phyloP scores from a whole-genome alignment of 2,797 vertebrate species.

The Catostomus latipinnis region DNA sequence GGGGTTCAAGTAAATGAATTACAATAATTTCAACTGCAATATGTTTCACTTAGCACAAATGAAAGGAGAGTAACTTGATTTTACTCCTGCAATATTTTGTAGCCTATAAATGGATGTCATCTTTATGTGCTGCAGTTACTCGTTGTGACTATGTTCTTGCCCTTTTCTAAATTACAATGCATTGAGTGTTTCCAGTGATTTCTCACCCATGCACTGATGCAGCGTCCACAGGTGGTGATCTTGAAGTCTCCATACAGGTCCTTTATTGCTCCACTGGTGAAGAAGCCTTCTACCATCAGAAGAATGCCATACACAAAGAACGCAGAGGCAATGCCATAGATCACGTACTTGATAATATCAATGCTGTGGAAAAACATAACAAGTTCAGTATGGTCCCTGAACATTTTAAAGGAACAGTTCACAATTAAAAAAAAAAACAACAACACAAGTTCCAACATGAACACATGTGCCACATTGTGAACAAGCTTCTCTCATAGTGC shows the following conservation, averaged over 20 bases:
- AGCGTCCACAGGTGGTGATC: slow-evolving; percentile 97
- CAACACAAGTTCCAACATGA: too few species aligned
- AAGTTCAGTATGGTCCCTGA: too few species aligned
- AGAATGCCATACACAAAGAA: slow-evolving; percentile 99
- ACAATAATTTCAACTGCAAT: background rate
- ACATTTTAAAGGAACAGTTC: too few species aligned
- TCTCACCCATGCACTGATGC: slow-evolving; percentile 96
- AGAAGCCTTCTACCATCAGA: slow-evolving; percentile 99
- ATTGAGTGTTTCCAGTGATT: background rate
- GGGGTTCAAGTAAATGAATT: background rate
- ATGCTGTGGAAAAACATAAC: slow-evolving; percentile 79
- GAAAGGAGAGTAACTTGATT: slow-evolving; percentile 20
- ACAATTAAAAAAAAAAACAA: background rate
- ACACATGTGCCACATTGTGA: too few species aligned
- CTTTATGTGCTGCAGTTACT: slow-evolving; percentile 29
- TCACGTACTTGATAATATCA: slow-evolving; percentile 98
- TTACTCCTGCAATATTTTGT: slow-evolving; percentile 7
- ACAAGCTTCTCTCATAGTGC: too few species aligned
- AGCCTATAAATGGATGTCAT: slow-evolving; percentile 15
- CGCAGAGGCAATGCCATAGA: slow-evolving; percentile 96
- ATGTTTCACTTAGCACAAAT: slow-evolving; percentile 8
- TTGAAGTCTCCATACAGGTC: slow-evolving; percentile 99
- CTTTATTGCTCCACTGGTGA: slow-evolving; percentile 98
- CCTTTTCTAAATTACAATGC: slow-evolving; percentile 3
- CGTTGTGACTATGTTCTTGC: slow-evolving; percentile 1